These are phyloP conservation scores for Chelonia mydas DNA, from an alignment of 2,797 vertebrate genomes.

Conservation along the genomic window DNA sequence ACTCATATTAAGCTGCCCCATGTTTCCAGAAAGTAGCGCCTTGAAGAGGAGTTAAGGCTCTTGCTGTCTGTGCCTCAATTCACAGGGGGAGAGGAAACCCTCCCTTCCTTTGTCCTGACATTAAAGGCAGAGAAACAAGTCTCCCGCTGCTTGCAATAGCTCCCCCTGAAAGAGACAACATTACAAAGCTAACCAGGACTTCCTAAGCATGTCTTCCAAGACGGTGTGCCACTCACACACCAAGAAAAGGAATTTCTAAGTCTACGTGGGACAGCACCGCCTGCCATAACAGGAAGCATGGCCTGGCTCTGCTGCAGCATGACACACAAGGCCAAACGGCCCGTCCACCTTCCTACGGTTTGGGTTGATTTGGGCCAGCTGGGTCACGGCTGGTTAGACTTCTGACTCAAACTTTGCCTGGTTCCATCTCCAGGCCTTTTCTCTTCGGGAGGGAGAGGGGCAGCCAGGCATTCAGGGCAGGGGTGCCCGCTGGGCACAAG, in stretches of 20 bases:
- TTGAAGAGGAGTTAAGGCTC: too few species aligned
- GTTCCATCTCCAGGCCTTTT: not conserved
- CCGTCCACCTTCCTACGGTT: not conserved
- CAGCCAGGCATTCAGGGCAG: not conserved
- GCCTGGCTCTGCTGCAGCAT: not conserved
- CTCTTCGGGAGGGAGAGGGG: not conserved
- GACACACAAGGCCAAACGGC: not conserved
- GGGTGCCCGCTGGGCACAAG: not conserved
- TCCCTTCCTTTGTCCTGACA: not conserved
- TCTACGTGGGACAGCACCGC: not conserved
- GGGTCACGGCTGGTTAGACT: not conserved
- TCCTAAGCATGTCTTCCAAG: not conserved
- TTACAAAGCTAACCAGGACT: not conserved
- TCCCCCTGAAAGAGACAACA: not conserved
- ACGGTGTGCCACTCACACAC: not conserved
- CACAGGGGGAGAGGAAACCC: not conserved
- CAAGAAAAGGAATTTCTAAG: not conserved
- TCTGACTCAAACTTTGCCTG: not conserved
- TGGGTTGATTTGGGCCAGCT: not conserved
- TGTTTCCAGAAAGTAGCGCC: too few species aligned
- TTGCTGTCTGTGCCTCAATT: not conserved
- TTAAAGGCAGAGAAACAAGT: not conserved
- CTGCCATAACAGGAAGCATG: not conserved
- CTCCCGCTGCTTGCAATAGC: too few species aligned
- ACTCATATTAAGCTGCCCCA: not conserved